Conservation (phyloP, 2,888 invertebrate genomes). For the Stegophylla sp. region DNA sequence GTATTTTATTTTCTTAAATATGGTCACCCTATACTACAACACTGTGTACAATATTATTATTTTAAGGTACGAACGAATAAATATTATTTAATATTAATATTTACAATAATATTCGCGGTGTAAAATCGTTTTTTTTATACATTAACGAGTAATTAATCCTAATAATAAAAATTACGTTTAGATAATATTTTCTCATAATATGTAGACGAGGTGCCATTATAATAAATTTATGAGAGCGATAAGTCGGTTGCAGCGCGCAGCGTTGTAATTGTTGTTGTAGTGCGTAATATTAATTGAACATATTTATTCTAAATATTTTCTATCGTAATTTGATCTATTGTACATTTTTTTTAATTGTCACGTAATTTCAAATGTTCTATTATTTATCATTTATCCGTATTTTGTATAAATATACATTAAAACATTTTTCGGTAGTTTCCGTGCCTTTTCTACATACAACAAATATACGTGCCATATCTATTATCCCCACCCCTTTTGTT, state of each 20-base stretch:
- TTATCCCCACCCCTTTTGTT: not conserved
- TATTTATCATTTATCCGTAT: constrained; percentile 26
- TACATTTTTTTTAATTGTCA: constrained; percentile 46
- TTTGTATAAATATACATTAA: constrained; percentile 36
- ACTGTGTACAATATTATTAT: too few relatives aligned
- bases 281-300: constrained; percentile 13
- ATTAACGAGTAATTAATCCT: constrained; percentile 26
- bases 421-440: constrained; percentile 23
- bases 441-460: not conserved
- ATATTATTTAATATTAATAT: too few relatives aligned
- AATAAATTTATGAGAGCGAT: constrained; percentile 32
- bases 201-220: not conserved
- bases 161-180: constrained; percentile 25
- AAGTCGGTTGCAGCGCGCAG: not conserved
- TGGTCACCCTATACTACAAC: too few relatives aligned
- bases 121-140: not conserved
- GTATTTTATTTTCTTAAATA: too few relatives aligned
- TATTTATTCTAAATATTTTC: constrained; percentile 35
- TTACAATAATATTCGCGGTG: not conserved
- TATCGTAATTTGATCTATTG: constrained; percentile 46
- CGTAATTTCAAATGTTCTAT: constrained; percentile 40
- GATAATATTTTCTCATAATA: not conserved
- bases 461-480: constrained; percentile 34
- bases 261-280: not conserved
- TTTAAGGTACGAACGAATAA: too few relatives aligned